Conservation (phyloP, 2,797 vertebrate species). For the Phaenicophaeus curvirostris region DNA sequence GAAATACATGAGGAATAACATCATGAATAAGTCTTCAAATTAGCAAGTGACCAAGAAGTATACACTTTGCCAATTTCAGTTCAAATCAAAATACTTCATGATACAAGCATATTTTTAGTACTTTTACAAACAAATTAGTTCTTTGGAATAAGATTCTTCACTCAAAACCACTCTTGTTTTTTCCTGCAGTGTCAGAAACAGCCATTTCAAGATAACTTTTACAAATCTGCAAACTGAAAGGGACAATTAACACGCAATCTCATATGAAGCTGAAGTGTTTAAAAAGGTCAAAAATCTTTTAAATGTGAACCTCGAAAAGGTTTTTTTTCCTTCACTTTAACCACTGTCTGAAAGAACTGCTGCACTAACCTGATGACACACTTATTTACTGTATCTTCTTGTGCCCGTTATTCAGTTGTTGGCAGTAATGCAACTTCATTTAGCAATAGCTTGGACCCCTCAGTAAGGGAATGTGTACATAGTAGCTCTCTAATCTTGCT, state of each 20-base stretch:
- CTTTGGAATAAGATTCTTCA: constrained; percentile 33
- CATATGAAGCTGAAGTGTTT: background rate
- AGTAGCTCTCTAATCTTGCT: constrained; percentile 69
- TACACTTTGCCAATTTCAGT: constrained; percentile 41
- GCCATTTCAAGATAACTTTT: constrained; percentile 25
- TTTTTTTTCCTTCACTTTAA: background rate
- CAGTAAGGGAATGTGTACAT: constrained; percentile 51
- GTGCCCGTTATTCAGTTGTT: constrained; percentile 43
- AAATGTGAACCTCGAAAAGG: background rate
- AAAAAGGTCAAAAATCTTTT: background rate
- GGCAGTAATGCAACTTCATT: constrained; percentile 51
- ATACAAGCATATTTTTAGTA: constrained; percentile 57
- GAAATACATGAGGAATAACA: constrained; percentile 70
- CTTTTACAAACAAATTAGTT: constrained; percentile 57
- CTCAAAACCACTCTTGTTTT: background rate
- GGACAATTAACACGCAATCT: constrained; percentile 1
- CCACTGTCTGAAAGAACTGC: background rate
- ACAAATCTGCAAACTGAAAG: background rate
- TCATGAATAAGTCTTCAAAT: constrained; percentile 69
- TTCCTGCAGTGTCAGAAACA: constrained; percentile 30
- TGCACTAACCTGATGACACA: constrained; percentile 59
- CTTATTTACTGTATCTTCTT: constrained; percentile 59
- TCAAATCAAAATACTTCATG: constrained; percentile 62
- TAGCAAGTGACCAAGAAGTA: constrained; percentile 62
- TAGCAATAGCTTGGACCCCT: constrained; percentile 61